Evolutionary conservation across 2,113 vertebrate species (phyloP).

Genomic region (Onychostoma macrolepis): DNA sequence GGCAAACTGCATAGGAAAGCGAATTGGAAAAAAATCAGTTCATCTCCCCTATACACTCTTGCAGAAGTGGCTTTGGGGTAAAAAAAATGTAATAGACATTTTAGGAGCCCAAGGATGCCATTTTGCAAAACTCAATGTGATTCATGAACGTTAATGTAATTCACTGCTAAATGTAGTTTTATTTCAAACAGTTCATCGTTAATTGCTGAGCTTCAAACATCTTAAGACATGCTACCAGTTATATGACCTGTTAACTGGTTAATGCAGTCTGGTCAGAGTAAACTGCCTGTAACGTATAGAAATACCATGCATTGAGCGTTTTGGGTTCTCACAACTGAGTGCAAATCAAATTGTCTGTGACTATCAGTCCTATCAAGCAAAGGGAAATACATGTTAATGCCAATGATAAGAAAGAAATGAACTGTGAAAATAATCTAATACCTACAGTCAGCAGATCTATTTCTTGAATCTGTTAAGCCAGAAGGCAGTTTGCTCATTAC

Average conservation of each 20-base stretch:
- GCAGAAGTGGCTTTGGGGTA: conserved; percentile 48
- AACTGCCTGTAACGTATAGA: not conserved
- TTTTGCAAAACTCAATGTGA: not conserved
- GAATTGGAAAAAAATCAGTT: conserved; percentile 24
- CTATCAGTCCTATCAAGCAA: not conserved
- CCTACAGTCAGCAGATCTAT: not conserved
- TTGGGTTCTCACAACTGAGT: not conserved
- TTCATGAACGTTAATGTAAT: not conserved
- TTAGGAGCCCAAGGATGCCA: conserved; percentile 11
- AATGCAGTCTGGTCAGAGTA: not conserved
- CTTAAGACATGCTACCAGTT: not conserved
- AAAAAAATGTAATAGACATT: conserved; percentile 15
- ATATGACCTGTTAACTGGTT: not conserved
- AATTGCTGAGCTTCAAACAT: conserved; percentile 54
- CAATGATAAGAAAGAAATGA: conserved; percentile 1
- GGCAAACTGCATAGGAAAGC: conserved; percentile 57
- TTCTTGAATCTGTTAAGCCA: conserved; percentile 51
- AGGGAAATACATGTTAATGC: not conserved
- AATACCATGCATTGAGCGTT: not conserved
- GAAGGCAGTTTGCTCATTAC: conserved; percentile 71
- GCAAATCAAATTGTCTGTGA: not conserved
- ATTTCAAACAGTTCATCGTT: conserved; percentile 23
- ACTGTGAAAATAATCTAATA: not conserved
- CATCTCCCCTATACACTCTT: conserved; percentile 49
- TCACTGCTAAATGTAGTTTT: not conserved